These are phyloP conservation scores for Macrobrachium rosenbergii DNA, from an alignment of 1,140 invertebrate genomes.

Conservation along the genomic window DNA sequence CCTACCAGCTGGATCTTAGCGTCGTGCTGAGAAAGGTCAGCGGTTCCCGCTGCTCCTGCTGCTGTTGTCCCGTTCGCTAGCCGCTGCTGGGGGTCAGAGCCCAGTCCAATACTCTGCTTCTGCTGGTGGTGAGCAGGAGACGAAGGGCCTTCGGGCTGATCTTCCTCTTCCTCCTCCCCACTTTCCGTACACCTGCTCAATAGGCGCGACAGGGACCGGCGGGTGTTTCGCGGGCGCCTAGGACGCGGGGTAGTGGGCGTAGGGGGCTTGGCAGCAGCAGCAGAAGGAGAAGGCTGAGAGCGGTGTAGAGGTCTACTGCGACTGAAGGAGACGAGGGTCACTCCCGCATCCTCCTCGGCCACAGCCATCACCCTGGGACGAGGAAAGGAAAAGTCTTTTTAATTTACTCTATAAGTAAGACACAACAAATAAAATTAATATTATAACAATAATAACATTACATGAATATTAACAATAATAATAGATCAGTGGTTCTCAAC, in stretches of 20 bases:
- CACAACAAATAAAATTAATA: no score
- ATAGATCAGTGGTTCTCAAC: no score
- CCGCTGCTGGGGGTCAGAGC: background rate
- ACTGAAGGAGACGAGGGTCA: constrained; percentile 55
- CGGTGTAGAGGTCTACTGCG: constrained; percentile 22
- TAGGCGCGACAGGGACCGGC: constrained; percentile 51
- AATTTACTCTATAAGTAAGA: background rate
- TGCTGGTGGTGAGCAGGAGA: background rate
- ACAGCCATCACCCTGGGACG: constrained; percentile 50
- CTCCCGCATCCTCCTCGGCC: constrained; percentile 53
- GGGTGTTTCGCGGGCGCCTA: background rate
- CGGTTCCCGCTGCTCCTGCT: background rate
- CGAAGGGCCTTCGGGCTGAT: background rate
- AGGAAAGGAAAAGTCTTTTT: background rate
- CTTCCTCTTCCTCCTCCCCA: constrained; percentile 42
- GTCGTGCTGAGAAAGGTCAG: constrained; percentile 26
- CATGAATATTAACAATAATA: no score
- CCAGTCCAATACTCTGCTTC: background rate
- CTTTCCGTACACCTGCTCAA: constrained; percentile 43
- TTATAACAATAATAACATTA: no score
- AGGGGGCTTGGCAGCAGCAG: no score
- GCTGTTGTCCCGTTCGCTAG: background rate
- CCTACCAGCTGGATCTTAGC: constrained; percentile 43
- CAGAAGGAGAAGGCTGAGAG: background rate
- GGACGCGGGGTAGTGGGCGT: background rate